Conservation (phyloP, 1,140 invertebrate genomes). For the Brachystomella parvula region DNA sequence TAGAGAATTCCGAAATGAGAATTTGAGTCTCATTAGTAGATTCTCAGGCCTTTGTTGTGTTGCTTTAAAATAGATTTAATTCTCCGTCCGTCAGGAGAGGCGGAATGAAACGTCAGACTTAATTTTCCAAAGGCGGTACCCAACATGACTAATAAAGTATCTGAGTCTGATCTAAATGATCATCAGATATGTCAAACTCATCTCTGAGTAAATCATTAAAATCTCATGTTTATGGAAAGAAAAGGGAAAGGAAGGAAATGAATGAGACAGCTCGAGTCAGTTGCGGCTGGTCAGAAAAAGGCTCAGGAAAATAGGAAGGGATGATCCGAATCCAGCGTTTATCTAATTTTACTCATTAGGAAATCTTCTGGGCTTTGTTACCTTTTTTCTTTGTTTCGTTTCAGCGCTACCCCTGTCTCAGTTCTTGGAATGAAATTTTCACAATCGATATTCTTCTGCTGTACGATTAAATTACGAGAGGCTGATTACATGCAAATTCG, state of each 20-base stretch:
- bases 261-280: background rate
- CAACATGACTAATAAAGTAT: conserved; percentile 19
- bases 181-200: conserved; percentile 11
- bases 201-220: background rate
- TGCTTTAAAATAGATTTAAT: background rate
- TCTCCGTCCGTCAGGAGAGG: too few relatives aligned
- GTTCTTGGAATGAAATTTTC: too few relatives aligned
- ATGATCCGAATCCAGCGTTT: background rate
- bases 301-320: background rate
- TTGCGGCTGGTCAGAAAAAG: background rate
- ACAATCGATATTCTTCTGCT: too few relatives aligned
- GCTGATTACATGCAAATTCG: too few relatives aligned
- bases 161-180: conserved; percentile 18
- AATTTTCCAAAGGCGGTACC: conserved; percentile 13
- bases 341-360: background rate
- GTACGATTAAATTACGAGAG: too few relatives aligned
- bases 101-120: background rate
- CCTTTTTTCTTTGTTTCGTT: too few relatives aligned
- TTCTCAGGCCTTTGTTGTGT: too few relatives aligned
- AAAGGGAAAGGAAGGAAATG: background rate
- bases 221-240: background rate
- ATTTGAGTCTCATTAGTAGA: background rate
- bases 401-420: too few relatives aligned
- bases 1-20: too few relatives aligned
- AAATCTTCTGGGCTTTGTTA: background rate